Conservation (phyloP, 2,797 vertebrate species). For the Spondyliosoma cantharus region DNA sequence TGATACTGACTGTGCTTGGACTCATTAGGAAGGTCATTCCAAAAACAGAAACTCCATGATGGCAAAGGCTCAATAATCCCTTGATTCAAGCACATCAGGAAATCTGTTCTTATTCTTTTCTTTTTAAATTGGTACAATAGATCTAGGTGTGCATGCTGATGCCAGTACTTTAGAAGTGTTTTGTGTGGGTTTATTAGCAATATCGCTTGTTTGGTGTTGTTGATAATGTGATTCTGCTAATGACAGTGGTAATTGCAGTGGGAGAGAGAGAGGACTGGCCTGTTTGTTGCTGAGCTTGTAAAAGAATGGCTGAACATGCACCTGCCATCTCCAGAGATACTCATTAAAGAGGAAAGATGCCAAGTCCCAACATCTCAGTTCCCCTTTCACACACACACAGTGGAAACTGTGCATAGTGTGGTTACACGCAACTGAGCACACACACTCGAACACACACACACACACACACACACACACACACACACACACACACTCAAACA, state of each 20-base stretch:
- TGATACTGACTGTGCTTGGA: conserved; percentile 20
- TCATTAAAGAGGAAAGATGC: conserved; percentile 82
- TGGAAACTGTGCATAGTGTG: conserved; percentile 31
- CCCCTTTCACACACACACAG: conserved; percentile 30
- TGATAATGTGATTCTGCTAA: conserved; percentile 76
- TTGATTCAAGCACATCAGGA: conserved; percentile 32
- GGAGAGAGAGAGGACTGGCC: conserved; percentile 65
- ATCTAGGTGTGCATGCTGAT: conserved; percentile 50
- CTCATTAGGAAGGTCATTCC: conserved; percentile 40
- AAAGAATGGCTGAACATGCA: conserved; percentile 84
- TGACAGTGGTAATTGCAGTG: conserved; percentile 73
- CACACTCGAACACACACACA: neutral
- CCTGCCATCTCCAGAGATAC: conserved; percentile 85
- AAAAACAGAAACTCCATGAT: conserved; percentile 31
- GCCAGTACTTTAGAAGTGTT: conserved; percentile 38
- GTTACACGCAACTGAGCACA: neutral
- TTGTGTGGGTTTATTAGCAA: conserved; percentile 57
- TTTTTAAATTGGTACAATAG: conserved; percentile 12
- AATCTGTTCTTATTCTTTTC: neutral
- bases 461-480: neutral
- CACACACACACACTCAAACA: neutral
- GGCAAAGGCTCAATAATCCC: conserved; percentile 1
- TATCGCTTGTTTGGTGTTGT: conserved; percentile 66
- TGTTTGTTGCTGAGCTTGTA: conserved; percentile 82
- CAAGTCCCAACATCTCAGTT: conserved; percentile 68